Evolutionary conservation across 2,797 vertebrate genomes (phyloP).

Genomic region (Gallinago nigripennis): DNA sequence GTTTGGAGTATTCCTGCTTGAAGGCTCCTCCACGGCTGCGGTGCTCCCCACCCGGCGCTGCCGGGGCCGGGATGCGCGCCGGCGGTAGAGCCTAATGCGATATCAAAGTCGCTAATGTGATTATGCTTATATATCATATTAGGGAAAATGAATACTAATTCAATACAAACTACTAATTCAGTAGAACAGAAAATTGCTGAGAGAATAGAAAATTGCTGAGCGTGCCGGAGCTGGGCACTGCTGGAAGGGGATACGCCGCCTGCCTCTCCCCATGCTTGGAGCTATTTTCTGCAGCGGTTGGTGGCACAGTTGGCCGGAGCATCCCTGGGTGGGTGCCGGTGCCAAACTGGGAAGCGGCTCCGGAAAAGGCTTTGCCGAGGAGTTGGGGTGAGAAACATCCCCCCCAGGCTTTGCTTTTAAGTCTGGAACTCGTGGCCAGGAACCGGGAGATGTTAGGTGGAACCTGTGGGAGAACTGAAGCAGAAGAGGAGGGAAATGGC

Average conservation of each 20-base stretch:
- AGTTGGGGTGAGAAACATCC: accelerated
- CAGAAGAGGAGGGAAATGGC: neutral
- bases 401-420: accelerated
- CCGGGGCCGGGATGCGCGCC: slow-evolving; percentile 23
- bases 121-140: slow-evolving; percentile 80
- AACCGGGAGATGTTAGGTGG: neutral
- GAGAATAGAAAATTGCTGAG: slow-evolving; percentile 71
- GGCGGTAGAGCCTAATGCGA: slow-evolving; percentile 69
- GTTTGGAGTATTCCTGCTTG: neutral
- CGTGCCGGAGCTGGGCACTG: neutral
- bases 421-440: accelerated
- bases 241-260: neutral
- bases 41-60: neutral
- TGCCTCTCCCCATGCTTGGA: neutral
- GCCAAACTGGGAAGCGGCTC: accelerated
- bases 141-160: slow-evolving; percentile 81
- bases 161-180: slow-evolving; percentile 78
- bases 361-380: neutral
- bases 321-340: neutral
- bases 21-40: accelerated
- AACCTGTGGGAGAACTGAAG: neutral
- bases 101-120: slow-evolving; percentile 79
- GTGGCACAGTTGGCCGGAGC: neutral
- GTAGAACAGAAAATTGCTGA: slow-evolving; percentile 77
- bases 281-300: accelerated